Conservation (phyloP, 2,888 invertebrate genomes). For the Orthosia gracilis region DNA sequence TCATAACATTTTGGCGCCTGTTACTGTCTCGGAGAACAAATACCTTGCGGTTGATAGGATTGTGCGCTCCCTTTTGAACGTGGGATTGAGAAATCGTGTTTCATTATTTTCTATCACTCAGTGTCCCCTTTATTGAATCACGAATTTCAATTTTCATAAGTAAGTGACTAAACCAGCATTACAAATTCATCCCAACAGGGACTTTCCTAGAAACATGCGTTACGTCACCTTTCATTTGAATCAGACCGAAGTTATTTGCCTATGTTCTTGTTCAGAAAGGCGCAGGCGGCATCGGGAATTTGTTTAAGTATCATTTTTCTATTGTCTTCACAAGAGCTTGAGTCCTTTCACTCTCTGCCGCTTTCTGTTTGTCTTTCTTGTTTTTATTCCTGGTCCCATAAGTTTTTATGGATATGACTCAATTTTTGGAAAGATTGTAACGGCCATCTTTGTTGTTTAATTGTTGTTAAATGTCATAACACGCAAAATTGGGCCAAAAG, state of each 20-base stretch:
- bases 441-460: background rate
- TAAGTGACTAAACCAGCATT: conserved; percentile 75
- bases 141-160: conserved; percentile 68
- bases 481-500: conserved; percentile 19
- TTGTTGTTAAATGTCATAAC: conserved; percentile 15
- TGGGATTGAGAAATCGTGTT: conserved; percentile 80
- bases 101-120: conserved; percentile 76
- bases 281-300: conserved; percentile 70
- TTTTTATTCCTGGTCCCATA: conserved; percentile 67
- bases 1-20: conserved; percentile 84
- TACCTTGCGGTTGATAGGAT: conserved; percentile 83
- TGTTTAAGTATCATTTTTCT: conserved; percentile 82
- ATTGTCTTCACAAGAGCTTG: conserved; percentile 77
- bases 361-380: conserved; percentile 74
- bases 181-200: conserved; percentile 54
- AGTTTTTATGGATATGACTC: conserved; percentile 69
- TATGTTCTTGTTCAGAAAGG: conserved; percentile 55
- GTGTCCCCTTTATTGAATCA: conserved; percentile 70
- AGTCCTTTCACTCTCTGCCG: conserved; percentile 76
- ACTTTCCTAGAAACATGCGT: conserved; percentile 44
- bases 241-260: conserved; percentile 68
- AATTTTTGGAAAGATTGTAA: conserved; percentile 23
- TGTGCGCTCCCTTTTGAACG: conserved; percentile 71
- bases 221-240: conserved; percentile 67
- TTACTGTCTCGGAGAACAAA: conserved; percentile 81